Base-by-base conservation (phyloP, 2,797 vertebrate species). In the Micrastur ruficollis region DNA sequence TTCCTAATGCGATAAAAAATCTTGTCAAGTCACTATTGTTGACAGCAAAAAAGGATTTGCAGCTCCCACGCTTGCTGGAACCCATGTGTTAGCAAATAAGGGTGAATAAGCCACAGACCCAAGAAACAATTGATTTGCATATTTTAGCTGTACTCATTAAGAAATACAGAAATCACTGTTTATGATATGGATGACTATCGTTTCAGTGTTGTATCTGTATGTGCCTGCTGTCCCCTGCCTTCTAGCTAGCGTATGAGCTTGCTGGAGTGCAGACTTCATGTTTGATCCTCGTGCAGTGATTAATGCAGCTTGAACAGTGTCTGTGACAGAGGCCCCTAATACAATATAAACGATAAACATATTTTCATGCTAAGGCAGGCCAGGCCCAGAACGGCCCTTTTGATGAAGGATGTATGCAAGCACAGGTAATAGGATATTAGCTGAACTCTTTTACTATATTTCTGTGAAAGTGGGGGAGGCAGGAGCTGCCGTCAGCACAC, bases 271-370 rank as follows among this genome's bases (percentile, higher is more conserved):
- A 14, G 14, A 25, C 42, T 20, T 52, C 2, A 0, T 18, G 11
- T 34, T 31, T 46, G 46, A 16, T 14, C 46, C 76, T 42, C 20
- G 27, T 11, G 27, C 50, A 81, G n/a, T 6, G 44, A 53, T 32
- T 34, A 13, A 12, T 3, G 23, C 5, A 61, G 46, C 38, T 46
- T 56, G 21, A 34, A 50, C 25, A 40, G 7, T 47, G 34, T 2
- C 58, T 68, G 27, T 11, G 84, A 9, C 4, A 4, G 14, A 21
- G 5, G 5, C 14, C 10, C 6, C 25, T 23, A 16, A 4, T 1
- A 29, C 18, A 38, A 4, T 0, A 34, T 4, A 25, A 27, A 40
- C 0, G 1, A 56, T 21, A 36, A 61, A 52, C 0, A 0, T 11
- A 12, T 47, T 71, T 9, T 32, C 47, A 14, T 40, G 32, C 5